These are phyloP conservation scores for Pseudomyrmex sp. DNA, from an alignment of 1,140 invertebrate species.

Conservation along the genomic window DNA sequence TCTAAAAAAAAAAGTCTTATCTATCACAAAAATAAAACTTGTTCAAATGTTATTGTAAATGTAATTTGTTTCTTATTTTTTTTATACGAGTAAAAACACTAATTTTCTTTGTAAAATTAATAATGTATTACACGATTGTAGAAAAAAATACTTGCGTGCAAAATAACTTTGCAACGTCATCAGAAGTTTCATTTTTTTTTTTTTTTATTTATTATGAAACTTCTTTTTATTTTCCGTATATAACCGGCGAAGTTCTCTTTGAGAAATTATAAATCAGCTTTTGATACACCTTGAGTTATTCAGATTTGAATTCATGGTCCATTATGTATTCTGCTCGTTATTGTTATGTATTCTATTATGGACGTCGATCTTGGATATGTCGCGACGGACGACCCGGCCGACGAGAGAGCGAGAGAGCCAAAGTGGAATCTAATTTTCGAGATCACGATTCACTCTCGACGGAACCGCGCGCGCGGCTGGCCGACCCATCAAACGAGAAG, in stretches of 20 bases:
- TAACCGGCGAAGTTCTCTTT: not conserved
- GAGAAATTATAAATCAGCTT: conserved; percentile 39
- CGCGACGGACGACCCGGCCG: not conserved
- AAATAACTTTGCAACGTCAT: not conserved
- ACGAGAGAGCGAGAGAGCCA: not conserved
- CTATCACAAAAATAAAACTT: too few species aligned
- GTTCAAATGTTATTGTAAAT: too few species aligned
- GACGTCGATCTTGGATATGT: conserved; percentile 34
- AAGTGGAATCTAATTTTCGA: conserved; percentile 57
- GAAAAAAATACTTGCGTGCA: too few species aligned
- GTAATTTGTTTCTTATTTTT: too few species aligned
- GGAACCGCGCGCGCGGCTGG: conserved; percentile 26
- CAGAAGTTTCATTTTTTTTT: not conserved
- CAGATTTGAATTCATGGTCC: conserved; percentile 51
- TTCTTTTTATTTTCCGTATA: not conserved
- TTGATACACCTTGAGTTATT: conserved; percentile 54
- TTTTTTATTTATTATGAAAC: not conserved
- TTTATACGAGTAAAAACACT: too few species aligned
- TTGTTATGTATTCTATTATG: conserved; percentile 32
- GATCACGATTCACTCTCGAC: conserved; percentile 53
- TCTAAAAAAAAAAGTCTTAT: too few species aligned
- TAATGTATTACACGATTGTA: too few species aligned
- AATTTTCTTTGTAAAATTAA: too few species aligned
- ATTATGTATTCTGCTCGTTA: conserved; percentile 42
- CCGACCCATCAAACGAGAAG: conserved; percentile 55